These are phyloP conservation scores for Adelges cooleyi DNA, from an alignment of 1,140 invertebrate genomes.

Conservation along the genomic window DNA sequence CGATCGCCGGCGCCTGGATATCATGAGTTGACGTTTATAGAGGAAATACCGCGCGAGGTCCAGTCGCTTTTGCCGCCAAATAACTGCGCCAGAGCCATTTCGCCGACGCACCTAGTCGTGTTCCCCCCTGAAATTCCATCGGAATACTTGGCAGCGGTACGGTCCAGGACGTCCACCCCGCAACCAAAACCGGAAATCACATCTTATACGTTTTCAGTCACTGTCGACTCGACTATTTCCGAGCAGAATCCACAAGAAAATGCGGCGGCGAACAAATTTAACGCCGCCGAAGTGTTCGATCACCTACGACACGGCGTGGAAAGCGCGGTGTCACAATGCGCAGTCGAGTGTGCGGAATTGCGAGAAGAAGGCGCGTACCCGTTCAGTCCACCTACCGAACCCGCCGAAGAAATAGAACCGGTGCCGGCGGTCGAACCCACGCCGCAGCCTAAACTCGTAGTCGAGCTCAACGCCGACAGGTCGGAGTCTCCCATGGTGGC, in stretches of 20 bases:
- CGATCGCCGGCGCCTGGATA: constrained; percentile 35
- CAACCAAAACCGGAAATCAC: not conserved
- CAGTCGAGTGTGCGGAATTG: not conserved
- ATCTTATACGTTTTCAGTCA: too few species aligned
- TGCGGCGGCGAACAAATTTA: too few species aligned
- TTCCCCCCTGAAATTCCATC: constrained; percentile 33
- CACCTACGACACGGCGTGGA: not conserved
- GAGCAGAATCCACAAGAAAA: too few species aligned
- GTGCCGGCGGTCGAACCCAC: too few species aligned
- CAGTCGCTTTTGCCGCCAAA: not conserved
- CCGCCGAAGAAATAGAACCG: too few species aligned
- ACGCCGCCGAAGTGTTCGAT: too few species aligned
- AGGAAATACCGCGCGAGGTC: not conserved
- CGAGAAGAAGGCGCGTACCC: too few species aligned
- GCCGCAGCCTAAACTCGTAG: not conserved
- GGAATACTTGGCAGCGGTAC: not conserved
- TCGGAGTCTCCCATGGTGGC: constrained; percentile 45
- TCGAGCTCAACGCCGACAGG: not conserved
- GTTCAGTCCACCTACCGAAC: too few species aligned
- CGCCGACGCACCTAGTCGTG: constrained; percentile 31
- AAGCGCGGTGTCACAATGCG: not conserved
- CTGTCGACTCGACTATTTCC: too few species aligned
- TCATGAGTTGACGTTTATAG: not conserved
- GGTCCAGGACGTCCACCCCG: constrained; percentile 6
- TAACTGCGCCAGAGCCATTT: constrained; percentile 25